Percentiles rank a stretch among this genome's conserved stretches.
These are phyloP conservation scores for Cartodere bifasciata DNA, from an alignment of 2,888 invertebrate species.

Conservation along the genomic window DNA sequence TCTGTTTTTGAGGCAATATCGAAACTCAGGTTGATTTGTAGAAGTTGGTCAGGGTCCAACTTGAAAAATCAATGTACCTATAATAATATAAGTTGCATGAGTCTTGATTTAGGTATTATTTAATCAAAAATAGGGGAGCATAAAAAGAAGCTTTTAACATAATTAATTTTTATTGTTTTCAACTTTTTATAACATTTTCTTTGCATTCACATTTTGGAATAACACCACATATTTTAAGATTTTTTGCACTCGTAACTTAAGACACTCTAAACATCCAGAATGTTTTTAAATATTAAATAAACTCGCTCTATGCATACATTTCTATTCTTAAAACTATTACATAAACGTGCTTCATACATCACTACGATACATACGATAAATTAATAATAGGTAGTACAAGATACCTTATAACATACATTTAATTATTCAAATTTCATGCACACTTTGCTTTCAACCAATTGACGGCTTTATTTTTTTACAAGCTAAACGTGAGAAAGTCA, in stretches of 20 bases:
- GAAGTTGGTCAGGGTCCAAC: no score
- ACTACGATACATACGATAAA: no score
- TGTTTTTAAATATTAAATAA: constrained; percentile 3
- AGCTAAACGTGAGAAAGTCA: no score
- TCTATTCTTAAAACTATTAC: constrained; percentile 21
- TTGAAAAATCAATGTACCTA: no score
- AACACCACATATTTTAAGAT: constrained; percentile 20
- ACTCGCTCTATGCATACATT: constrained; percentile 18
- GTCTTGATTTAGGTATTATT: no score
- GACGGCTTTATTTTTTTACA: no score
- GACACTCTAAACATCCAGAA: constrained; percentile 15
- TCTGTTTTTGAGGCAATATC: no score
- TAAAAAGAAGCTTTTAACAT: constrained; percentile 21
- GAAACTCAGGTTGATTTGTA: no score
- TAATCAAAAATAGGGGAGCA: background rate
- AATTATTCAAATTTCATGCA: constrained; percentile 19
- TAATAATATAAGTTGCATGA: no score
- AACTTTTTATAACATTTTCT: constrained; percentile 30
- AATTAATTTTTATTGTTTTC: constrained; percentile 29
- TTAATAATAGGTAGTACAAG: no score
- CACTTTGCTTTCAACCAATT: constrained; percentile 24
- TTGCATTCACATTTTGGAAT: constrained; percentile 20
- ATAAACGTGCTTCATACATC: constrained; percentile 25
- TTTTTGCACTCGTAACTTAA: constrained; percentile 13
- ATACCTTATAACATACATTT: no score